Evolutionary conservation across 2,888 invertebrate species (phyloP), one percentile per base, ranked within the genome.

Genomic region (Netelia fuscicornis): DNA sequence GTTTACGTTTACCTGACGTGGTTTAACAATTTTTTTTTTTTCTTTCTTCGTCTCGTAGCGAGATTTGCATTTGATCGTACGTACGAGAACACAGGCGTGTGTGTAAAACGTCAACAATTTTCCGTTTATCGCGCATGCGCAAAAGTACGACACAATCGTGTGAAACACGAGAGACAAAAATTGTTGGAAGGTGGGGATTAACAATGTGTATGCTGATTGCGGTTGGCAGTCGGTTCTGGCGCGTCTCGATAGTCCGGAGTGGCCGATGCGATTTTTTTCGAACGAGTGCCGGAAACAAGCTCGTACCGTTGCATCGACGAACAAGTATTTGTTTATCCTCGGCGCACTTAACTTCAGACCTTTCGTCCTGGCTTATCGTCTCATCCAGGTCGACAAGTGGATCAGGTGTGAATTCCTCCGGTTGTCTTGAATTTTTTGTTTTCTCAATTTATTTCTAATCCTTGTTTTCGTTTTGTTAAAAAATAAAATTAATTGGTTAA

Each of bases 181-280:
- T 81, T 83, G 76, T 85, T 62, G 65, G 68, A 60, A 70, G 60
- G 84, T 80, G 84, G 86, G 87, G 87, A 79, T 84, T 70, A 77
- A 68, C 60, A 77, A 86, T 81, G 71, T 71, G 81, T 56, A 85
- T 83, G 80, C 62, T 80, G 79, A 87, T 84, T 65, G 67, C 42
- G 25, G 20, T 58, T 54, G 72, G 62, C 86, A 86, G 88, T 87
- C 44, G 60, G 75, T 86, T 85, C 48, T 84, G 70, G 80, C 74
- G 70, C 78, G 80, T 87, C 83, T 72, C 52, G 58, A 64, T 56
- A 84, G 81, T 74, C 37, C 67, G 70, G 64, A 58, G 23, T 30
- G 60, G 84, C 84, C 44, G 74, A 84, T 84, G 84, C 77, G 54
- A 81, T 74, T 84, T 84, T 74, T 84, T 70, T 70, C 77, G 65